phyloP scores from a whole-genome alignment of 2,113 vertebrate genomes.

The Echinops telfairi region DNA sequence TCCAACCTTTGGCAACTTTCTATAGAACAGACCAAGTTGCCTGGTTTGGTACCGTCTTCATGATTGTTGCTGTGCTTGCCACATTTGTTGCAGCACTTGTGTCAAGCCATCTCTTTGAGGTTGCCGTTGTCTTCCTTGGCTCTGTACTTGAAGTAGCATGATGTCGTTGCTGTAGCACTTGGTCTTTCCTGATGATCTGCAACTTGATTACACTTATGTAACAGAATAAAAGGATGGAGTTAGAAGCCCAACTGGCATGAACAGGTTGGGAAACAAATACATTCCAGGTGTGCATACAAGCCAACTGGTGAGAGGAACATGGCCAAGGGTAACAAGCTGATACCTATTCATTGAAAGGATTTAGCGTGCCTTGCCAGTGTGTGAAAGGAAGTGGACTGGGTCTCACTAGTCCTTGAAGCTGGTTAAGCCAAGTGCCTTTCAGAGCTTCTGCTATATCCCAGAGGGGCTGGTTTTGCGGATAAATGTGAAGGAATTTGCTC shows the following conservation, averaged over 20 bases:
- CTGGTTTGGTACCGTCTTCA: background rate
- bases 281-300: background rate
- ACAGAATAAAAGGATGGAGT: slow-evolving; percentile 18
- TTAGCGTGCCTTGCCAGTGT: background rate
- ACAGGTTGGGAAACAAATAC: background rate
- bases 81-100: background rate
- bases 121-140: background rate
- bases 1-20: background rate
- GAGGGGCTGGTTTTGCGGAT: background rate
- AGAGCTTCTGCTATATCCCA: background rate
- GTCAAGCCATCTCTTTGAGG: background rate
- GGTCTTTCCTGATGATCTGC: background rate
- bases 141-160: background rate
- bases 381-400: background rate
- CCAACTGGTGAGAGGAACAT: background rate
- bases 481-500: slow-evolving; percentile 11
- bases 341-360: background rate
- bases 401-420: background rate
- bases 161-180: background rate
- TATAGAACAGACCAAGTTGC: background rate
- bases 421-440: background rate
- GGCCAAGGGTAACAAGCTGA: background rate
- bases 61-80: background rate
- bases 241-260: background rate
- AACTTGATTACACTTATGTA: background rate